Conservation (phyloP, 2,797 vertebrate species). For the Carduelis carduelis region DNA sequence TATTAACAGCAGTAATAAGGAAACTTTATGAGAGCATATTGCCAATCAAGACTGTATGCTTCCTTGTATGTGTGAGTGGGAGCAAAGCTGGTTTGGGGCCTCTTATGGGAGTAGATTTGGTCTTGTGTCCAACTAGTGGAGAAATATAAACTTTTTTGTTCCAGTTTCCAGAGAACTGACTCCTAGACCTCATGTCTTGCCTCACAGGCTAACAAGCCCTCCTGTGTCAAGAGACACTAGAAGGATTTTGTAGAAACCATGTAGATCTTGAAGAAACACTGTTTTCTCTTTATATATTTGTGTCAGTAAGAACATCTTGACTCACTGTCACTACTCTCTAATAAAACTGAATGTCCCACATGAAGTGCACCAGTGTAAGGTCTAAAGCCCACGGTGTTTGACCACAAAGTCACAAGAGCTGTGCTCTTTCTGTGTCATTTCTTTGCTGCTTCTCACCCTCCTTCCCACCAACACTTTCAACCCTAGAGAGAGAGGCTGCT, state of each 20-base stretch:
- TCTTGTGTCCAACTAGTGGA: background rate
- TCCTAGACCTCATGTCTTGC: background rate
- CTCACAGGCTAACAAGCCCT: background rate
- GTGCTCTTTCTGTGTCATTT: background rate
- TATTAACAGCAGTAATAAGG: background rate
- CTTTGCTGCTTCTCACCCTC: background rate
- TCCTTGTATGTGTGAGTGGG: rapidly evolving
- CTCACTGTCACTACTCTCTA: background rate
- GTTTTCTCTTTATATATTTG: background rate
- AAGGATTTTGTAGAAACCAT: background rate
- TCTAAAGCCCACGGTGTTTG: background rate
- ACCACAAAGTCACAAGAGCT: background rate
- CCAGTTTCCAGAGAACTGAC: background rate
- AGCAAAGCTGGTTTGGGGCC: rapidly evolving
- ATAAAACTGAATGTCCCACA: rapidly evolving
- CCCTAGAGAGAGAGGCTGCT: background rate
- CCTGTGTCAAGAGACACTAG: background rate
- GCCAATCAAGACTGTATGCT: background rate
- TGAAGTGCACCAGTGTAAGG: rapidly evolving
- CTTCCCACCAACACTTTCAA: background rate
- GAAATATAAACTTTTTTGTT: background rate
- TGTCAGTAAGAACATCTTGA: background rate
- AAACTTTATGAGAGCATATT: background rate
- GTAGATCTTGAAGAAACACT: background rate
- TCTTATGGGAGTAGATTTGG: background rate